Evolutionary conservation across 2,888 invertebrate genomes (phyloP).

Genomic region (Brachynemurus nebulosus): DNA sequence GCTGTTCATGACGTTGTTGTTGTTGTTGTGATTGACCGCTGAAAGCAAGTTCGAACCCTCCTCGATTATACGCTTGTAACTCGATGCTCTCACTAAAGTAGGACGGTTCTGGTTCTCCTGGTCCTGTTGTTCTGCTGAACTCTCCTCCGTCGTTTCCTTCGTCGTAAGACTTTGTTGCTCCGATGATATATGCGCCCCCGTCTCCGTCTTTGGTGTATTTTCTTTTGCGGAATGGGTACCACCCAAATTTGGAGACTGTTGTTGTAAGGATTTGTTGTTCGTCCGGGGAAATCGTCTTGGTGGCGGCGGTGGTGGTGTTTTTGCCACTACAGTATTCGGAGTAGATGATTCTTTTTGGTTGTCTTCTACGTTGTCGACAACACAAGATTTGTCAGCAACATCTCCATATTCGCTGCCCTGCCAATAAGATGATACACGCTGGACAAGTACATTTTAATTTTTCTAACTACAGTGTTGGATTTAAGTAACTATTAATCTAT

Average conservation of each 20-base stretch:
- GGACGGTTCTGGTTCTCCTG: slow-evolving; percentile 18
- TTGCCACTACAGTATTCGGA: slow-evolving; percentile 15
- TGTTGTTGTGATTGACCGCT: background rate
- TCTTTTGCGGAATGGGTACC: slow-evolving; percentile 21
- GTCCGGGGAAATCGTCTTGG: slow-evolving; percentile 15
- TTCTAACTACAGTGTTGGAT: slow-evolving; percentile 7
- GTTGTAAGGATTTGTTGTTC: no score
- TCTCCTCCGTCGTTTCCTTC: slow-evolving; percentile 32
- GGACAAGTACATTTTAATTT: slow-evolving; percentile 7
- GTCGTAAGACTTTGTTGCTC: slow-evolving; percentile 3
- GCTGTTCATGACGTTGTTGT: background rate
- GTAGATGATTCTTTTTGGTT: slow-evolving; percentile 16
- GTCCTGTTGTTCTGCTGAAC: slow-evolving; percentile 37
- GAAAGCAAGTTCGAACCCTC: background rate
- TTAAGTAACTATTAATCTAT: no score
- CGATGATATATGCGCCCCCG: slow-evolving; percentile 17
- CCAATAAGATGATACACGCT: slow-evolving; percentile 30
- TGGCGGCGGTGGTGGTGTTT: slow-evolving; percentile 12
- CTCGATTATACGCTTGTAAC: slow-evolving; percentile 10
- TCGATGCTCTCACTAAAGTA: slow-evolving; percentile 6
- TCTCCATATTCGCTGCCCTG: slow-evolving; percentile 35
- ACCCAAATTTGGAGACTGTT: slow-evolving; percentile 21
- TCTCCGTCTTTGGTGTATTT: slow-evolving; percentile 31
- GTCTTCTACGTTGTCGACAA: slow-evolving; percentile 23
- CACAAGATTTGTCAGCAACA: slow-evolving; percentile 39